Base-by-base conservation (phyloP, 1,140 invertebrate species). In the Drosophila insularis region DNA sequence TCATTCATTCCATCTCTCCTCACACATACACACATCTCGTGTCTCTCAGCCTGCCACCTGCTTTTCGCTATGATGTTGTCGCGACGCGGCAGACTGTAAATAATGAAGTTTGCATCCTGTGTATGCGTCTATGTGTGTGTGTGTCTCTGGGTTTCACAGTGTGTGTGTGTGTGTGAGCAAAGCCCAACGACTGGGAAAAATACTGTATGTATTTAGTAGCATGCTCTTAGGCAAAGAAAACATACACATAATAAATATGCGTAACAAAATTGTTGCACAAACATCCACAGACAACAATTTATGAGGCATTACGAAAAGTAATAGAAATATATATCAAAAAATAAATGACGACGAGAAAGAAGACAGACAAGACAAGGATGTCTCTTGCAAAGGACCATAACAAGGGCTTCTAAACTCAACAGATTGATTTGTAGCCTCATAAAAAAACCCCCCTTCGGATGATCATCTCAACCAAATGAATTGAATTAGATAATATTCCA, bases 21-120 rank as follows among this genome's bases (percentile, higher is more conserved):
- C 19, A 31, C 19, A 40, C 67, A 50, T 61, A 31, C 21, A 6
- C 27, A 27, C 37, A 5, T 17, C 53, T 7, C 35, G 27, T 13
- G 13, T 4, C 11, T 37, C 3, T 11, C 11, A 13, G 35, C 3
- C 35, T 14, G 11, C 19, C 74, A 66, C 71, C 74, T 73, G 62
- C 61, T 68, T 66, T 54, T 13, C 46, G 23, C 43, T 43, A 50
- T 62, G 55, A 64, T 62, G 73, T 74, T 80, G 82, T 73, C 82
- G 82, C 82, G 82, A 76, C 82, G 82, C 82, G 82, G 73, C 84
- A 86, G 82, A 86, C 82, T 86, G 82, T 86, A 87, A 87, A 86
- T 86, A 86, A 86, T 86, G 82, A 86, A 86, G 82, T 86, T 86
- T 86, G 71, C 84, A 81, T 77, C 81, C 70, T 63, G 43, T 43